Conservation (phyloP, 1,140 invertebrate species). For the Trichonephila clavata region DNA sequence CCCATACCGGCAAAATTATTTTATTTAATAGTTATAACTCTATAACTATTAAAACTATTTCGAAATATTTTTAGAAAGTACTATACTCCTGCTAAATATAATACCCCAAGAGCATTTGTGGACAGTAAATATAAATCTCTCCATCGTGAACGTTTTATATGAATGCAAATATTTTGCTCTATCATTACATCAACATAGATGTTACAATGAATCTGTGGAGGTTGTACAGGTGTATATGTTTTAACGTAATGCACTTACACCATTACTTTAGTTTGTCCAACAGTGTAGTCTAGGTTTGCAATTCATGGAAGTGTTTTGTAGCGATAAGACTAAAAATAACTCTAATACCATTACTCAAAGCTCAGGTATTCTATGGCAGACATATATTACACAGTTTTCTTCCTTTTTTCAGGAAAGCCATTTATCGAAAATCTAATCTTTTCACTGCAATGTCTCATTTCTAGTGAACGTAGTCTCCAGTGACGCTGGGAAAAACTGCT, state of each 20-base stretch:
- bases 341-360: slow-evolving; percentile 44
- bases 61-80: no score
- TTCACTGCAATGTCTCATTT: slow-evolving; percentile 54
- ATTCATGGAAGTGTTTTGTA: slow-evolving; percentile 48
- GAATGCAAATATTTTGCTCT: not conserved
- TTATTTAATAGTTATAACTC: no score
- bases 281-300: slow-evolving; percentile 40
- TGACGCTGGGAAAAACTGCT: slow-evolving; percentile 24
- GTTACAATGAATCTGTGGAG: not conserved
- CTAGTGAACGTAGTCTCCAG: slow-evolving; percentile 23
- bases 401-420: slow-evolving; percentile 45
- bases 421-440: slow-evolving; percentile 57
- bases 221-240: not conserved
- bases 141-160: no score
- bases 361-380: slow-evolving; percentile 33
- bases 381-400: slow-evolving; percentile 41
- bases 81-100: no score
- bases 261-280: not conserved
- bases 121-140: no score
- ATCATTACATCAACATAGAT: not conserved
- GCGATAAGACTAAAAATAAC: slow-evolving; percentile 54
- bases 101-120: no score
- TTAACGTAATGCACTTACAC: slow-evolving; percentile 7
- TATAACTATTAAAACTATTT: no score
- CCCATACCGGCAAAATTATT: no score